phyloP scores from a whole-genome alignment of 2,797 vertebrate genomes.

The Furcifer pardalis region DNA sequence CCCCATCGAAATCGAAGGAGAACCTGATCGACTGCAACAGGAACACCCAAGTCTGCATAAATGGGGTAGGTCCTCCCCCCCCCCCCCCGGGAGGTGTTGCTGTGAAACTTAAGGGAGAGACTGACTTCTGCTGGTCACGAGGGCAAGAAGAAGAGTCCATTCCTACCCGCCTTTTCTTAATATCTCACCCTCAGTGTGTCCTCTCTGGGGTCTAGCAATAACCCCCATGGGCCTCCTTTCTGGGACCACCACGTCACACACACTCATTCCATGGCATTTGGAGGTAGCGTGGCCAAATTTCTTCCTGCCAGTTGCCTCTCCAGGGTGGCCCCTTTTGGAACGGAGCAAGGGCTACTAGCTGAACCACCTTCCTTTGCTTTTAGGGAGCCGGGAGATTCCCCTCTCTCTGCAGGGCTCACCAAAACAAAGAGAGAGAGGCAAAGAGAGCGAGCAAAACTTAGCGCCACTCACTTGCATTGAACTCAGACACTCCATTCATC shows the following conservation, averaged over 20 bases:
- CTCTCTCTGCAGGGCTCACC: too few relatives aligned
- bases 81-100: neutral
- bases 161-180: neutral
- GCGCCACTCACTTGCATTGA: too few relatives aligned
- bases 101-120: neutral
- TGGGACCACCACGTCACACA: neutral
- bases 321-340: neutral
- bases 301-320: neutral
- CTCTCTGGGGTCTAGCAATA: too few relatives aligned
- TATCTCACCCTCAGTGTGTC: accelerated
- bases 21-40: constrained; percentile 89
- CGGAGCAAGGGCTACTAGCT: neutral
- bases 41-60: constrained; percentile 94
- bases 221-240: neutral
- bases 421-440: too few relatives aligned
- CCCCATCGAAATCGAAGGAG: constrained; percentile 83
- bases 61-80: constrained; percentile 84
- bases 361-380: neutral
- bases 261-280: neutral
- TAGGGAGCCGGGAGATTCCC: neutral
- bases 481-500: neutral
- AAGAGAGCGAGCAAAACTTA: too few relatives aligned
- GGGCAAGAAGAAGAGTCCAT: accelerated
- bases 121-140: neutral
- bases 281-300: neutral